Evolutionary conservation across 2,113 vertebrate genomes (phyloP), one percentile per base, ranked within the genome.

Genomic region (Lathamus discolor): DNA sequence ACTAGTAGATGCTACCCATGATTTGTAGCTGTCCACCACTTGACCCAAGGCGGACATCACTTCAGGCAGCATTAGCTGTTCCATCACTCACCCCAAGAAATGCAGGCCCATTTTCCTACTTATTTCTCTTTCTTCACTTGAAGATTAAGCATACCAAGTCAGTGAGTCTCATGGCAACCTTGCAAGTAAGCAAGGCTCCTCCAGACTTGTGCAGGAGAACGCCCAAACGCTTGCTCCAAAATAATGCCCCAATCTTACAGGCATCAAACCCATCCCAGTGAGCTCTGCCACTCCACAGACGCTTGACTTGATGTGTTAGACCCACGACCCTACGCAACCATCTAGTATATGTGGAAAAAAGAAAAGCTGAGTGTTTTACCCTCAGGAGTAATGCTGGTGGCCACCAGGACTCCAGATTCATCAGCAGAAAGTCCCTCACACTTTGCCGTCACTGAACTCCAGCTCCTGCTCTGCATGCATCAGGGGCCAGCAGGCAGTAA

Each of bases 11-110:
- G 4, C 28, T 83, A n/a, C 27, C 27, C 27, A 61, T 2, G 1
- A 35, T 70, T 33, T 27, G 55, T n/a, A 64, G 80, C 46, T 54
- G 12, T 81, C 64, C 35, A 80, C 28, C 51, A 22, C 64, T 29
- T 68, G 84, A 76, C 28, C 64, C 12, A 19, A 83, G 88, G 44
- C 2, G 4, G 48, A 76, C 0, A 0, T 55, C 0, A 0, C 33
- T 69, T 19, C 70, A 46, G 62, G 75, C 63, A 52, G 29, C 9
- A 41, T 75, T 66, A 66, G 35, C n/a, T 70, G 15, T 51, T 88
- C 73, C 55, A 86, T 86, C 37, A 13, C 37, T 81, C 76, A 64
- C 23, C 52, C 72, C 41, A 31, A 74, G 33, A 92, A 83, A 49
- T 43, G 23, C 59, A 94, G 25, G 11, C 7, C 24, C 39, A 8